Evolutionary conservation across 1,140 invertebrate species (phyloP).

Genomic region (Hormaphis cornu): DNA sequence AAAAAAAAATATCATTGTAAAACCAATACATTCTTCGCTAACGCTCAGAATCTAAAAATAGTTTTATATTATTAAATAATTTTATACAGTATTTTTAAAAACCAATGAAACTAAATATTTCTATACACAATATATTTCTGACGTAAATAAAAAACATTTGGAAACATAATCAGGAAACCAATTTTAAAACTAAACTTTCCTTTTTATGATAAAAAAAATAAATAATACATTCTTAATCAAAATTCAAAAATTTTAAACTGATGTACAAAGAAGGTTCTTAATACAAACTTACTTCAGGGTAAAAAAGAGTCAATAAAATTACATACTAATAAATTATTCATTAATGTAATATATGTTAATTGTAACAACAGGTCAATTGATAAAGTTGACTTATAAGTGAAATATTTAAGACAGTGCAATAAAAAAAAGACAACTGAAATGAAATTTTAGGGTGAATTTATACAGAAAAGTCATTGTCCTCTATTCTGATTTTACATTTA

Average conservation of each 20-base stretch:
- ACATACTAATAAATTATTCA: slow-evolving; percentile 17
- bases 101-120: too few relatives aligned
- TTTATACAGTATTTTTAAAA: too few relatives aligned
- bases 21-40: too few relatives aligned
- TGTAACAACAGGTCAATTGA: slow-evolving; percentile 12
- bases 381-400: slow-evolving; percentile 8
- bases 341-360: neutral
- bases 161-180: neutral
- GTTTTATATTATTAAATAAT: too few relatives aligned
- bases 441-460: neutral
- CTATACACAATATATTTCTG: neutral
- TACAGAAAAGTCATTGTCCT: neutral
- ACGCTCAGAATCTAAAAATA: too few relatives aligned
- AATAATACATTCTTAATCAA: neutral
- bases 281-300: neutral
- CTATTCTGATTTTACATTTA: neutral
- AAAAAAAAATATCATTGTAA: too few relatives aligned
- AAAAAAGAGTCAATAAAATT: slow-evolving; percentile 17
- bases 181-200: neutral
- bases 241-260: slow-evolving; percentile 2
- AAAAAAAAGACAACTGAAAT: neutral
- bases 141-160: neutral
- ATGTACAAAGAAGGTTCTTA: slow-evolving; percentile 13
- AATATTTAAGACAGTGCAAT: neutral
- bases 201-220: neutral